phyloP scores from a whole-genome alignment of 2,113 vertebrate species.

The Podarcis cretensis region DNA sequence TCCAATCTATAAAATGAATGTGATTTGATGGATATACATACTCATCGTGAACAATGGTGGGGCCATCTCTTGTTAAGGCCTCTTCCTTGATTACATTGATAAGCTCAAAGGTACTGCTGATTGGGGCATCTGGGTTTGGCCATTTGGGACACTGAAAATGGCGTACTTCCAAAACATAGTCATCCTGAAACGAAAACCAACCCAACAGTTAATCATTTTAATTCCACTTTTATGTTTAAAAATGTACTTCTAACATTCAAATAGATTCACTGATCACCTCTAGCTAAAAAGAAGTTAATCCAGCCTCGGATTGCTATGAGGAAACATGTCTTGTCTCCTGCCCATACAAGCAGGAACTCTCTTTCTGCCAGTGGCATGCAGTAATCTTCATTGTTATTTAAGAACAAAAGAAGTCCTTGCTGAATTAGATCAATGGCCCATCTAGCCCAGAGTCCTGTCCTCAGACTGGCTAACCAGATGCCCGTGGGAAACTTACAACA shows the following conservation, averaged over 20 bases:
- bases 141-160: conserved; percentile 99
- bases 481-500: too few relatives aligned
- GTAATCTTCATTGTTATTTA: neutral
- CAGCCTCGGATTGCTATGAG: neutral
- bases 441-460: too few relatives aligned
- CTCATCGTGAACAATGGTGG: conserved; percentile 99
- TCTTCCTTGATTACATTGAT: conserved; percentile 99
- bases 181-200: conserved; percentile 83
- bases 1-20: conserved; percentile 8
- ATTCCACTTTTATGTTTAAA: neutral
- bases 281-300: neutral
- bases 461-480: too few relatives aligned
- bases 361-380: too few relatives aligned
- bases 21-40: conserved; percentile 74
- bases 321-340: neutral
- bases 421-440: too few relatives aligned
- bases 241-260: neutral
- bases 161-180: conserved; percentile 97
- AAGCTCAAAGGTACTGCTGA: conserved; percentile 97
- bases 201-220: conserved; percentile 15
- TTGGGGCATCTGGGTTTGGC: conserved; percentile 95
- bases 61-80: conserved; percentile 95
- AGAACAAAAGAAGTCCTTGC: too few relatives aligned
- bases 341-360: neutral
- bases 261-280: neutral